Evolutionary conservation across 2,797 vertebrate species (phyloP).

Genomic region (Pristis pectinata): DNA sequence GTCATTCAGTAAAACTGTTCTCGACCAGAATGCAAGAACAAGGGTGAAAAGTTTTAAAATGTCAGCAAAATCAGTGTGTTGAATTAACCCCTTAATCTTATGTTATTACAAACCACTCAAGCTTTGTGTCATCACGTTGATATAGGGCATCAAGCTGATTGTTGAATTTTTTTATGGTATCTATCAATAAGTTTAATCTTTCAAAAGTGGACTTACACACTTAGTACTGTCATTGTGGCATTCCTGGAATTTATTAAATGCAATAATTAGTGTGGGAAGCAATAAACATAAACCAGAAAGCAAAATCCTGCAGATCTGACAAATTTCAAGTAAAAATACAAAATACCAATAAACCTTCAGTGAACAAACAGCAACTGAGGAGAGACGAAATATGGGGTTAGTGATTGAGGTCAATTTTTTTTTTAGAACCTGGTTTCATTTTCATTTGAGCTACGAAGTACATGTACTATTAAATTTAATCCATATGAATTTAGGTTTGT

Average conservation of each 20-base stretch:
- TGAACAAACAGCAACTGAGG: not conserved
- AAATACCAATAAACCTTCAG: not conserved
- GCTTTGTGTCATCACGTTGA: not conserved
- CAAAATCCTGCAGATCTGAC: not conserved
- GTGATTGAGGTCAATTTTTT: not conserved
- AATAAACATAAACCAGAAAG: not conserved
- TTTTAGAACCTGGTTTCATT: not conserved
- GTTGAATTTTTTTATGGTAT: not conserved
- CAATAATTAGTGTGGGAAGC: not conserved
- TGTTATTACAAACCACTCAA: not conserved
- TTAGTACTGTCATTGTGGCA: not conserved
- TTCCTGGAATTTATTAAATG: not conserved
- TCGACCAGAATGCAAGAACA: not conserved
- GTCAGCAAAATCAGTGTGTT: constrained; percentile 20
- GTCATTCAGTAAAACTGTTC: not conserved
- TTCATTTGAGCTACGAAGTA: not conserved
- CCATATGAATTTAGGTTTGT: not conserved
- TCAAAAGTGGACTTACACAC: not conserved
- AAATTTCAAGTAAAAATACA: not conserved
- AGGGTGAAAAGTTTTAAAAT: constrained; percentile 3
- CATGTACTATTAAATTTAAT: not conserved
- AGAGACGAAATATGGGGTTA: not conserved
- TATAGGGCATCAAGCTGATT: not conserved
- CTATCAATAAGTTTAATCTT: not conserved
- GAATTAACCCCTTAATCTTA: not conserved